phyloP scores from a whole-genome alignment of 2,888 invertebrate species.

The Diploptera punctata region DNA sequence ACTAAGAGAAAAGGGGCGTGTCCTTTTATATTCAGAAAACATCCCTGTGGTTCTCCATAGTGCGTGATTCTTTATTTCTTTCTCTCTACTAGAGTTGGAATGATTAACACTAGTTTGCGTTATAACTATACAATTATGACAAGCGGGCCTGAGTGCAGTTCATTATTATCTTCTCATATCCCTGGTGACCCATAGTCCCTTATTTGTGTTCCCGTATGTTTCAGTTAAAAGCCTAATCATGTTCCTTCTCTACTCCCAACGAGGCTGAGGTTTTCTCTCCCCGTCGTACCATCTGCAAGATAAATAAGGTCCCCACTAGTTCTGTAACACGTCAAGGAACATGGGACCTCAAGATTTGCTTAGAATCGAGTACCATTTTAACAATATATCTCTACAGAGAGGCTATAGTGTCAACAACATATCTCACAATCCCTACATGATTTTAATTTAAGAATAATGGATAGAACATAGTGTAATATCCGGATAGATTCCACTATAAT shows the following conservation, averaged over 20 bases:
- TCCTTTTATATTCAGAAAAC: conserved; percentile 9
- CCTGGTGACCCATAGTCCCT: conserved; percentile 27
- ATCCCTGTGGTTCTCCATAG: conserved; percentile 7
- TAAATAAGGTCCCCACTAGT: conserved; percentile 10
- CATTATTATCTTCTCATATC: conserved; percentile 23
- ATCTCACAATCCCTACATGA: too few relatives aligned
- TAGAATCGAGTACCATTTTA: too few relatives aligned
- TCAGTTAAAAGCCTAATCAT: conserved; percentile 39
- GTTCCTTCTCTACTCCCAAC: conserved; percentile 26
- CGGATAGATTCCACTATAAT: too few relatives aligned
- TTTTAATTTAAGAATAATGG: too few relatives aligned
- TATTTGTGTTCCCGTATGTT: conserved; percentile 29
- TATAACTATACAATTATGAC: conserved; percentile 19
- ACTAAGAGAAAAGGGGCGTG: conserved; percentile 27
- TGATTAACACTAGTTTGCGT: conserved; percentile 18
- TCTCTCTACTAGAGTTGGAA: background rate
- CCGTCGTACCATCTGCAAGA: conserved; percentile 35
- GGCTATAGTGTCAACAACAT: too few relatives aligned
- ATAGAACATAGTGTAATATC: too few relatives aligned
- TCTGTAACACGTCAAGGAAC: too few relatives aligned
- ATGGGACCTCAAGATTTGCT: too few relatives aligned
- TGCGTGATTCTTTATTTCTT: conserved; percentile 16
- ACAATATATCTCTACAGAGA: too few relatives aligned
- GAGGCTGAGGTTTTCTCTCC: conserved; percentile 2
- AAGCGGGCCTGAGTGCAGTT: background rate